Evolutionary conservation across 2,797 vertebrate species (phyloP), one percentile per base, ranked within the genome.

Genomic region (Propithecus perrieri): DNA sequence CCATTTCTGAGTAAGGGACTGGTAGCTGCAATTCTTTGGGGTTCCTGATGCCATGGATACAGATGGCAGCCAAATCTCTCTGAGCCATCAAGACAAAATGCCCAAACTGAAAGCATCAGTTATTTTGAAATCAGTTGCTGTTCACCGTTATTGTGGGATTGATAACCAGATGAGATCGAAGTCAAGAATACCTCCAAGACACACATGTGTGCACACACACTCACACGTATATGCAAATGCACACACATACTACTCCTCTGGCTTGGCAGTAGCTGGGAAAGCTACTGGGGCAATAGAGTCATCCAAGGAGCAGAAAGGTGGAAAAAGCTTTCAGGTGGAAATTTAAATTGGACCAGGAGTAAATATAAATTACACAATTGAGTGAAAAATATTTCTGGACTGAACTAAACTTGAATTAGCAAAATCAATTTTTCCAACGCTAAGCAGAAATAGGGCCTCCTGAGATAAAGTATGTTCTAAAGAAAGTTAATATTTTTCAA

Each of bases 401-500:
- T 94, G n/a, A 59, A 78, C 28, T 75, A 95, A 86, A 9, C 14
- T 50, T 78, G 48, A 92, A 72, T 95, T 74, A 63, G 15, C 33
- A 93, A 89, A 28, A 85, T 55, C 24, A 57, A n/a, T 74, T 89
- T 97, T 78, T 81, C 20, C 20, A 80, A 57, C 17, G 30, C 4
- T 43, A 71, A 91, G 50, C 43, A 87, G 57, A 94, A 92, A 46
- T 7, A 81, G 1, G 48, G 61, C 72, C 46, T 84, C 71, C 8
- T 14, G 50, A 65, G 43, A 61, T 26, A 50, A 75, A 30, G 22
- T 30, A 2, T 46, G 11, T 46, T 88, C 43, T 67, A 89, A 96
- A 96, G 69, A 88, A 75, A 79, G 59, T 43, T n/a, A 43, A 2
- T 65, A 72, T 57, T 71, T 92, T 84, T 74, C 30, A 90, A 87